Base-by-base conservation (phyloP, 1,140 invertebrate species). In the Archegozetes longisetosus region DNA sequence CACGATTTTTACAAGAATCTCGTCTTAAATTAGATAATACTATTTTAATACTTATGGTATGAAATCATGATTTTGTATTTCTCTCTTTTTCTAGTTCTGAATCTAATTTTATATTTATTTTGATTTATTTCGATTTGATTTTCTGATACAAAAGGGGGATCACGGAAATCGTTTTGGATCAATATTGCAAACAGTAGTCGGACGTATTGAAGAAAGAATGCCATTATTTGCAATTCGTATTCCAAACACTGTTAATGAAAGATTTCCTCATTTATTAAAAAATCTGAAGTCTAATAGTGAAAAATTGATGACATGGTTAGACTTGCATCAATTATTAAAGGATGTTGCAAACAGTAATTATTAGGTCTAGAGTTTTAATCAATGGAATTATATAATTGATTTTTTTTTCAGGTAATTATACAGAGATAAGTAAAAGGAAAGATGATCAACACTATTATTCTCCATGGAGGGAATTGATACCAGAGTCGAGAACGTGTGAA, bases 91-190 rank as follows among this genome's bases (percentile, higher is more conserved):
- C 6, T 9, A 40, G 17, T 40, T 40, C 6, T 40, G 6, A 17
- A 40, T 40, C n/a, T n/a, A n/a, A n/a, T 40, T 40, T 40, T 40
- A 40, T 40, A 40, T 40, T 40, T 40, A 40, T 40, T 40, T 40
- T 40, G 70, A 78, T 0, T 70, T 94, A 0, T 76, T 95, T 25
- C 79, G 93, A 20, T 75, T 91, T n/a, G n/a, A n/a, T n/a, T n/a
- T n/a, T n/a, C n/a, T n/a, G n/a, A n/a, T n/a, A n/a, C n/a, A 63
- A 91, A 88, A 66, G 92, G 62, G 62, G 23, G 62, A 63, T 56
- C 63, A 60, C 25, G 60, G 58, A 9, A 57, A 57, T 54, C 40
- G 62, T 14, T 63, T 55, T 46, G 62, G 62, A 22, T 17, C 69
- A 13, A 61, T 68, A 25, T 61, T 70, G 52, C 52, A 61, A 27